Conservation (phyloP, 2,113 vertebrate genomes). For the Psilopogon haemacephalus region DNA sequence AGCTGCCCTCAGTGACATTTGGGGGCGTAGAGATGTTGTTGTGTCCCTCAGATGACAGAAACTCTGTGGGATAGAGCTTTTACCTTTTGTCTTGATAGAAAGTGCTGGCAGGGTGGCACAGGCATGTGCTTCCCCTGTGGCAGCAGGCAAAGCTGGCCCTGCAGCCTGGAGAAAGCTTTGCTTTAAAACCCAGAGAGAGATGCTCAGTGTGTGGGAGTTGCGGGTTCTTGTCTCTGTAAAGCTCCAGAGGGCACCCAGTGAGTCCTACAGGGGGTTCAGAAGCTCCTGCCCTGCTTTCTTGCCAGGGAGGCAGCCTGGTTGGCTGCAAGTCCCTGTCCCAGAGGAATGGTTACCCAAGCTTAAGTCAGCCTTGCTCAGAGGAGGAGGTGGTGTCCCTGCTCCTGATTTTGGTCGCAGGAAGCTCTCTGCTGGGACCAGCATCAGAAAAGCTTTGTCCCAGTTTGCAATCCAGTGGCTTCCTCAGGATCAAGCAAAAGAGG, state of each 20-base stretch:
- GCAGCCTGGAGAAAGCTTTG: background rate
- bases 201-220: background rate
- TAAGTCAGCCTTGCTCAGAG: background rate
- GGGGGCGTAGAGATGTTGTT: background rate
- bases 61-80: background rate
- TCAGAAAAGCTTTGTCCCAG: background rate
- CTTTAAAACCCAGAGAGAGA: background rate
- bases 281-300: background rate
- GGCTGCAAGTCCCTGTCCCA: rapidly evolving
- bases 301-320: background rate
- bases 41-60: background rate
- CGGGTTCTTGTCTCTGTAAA: background rate
- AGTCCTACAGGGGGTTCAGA: background rate
- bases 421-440: background rate
- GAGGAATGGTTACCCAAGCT: background rate
- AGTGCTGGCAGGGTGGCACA: rapidly evolving
- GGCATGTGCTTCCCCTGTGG: background rate
- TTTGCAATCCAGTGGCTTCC: background rate
- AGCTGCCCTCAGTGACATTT: background rate
- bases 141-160: background rate
- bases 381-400: background rate
- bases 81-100: background rate
- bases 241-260: background rate
- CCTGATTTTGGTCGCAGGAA: rapidly evolving
- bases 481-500: rapidly evolving